phyloP scores from a whole-genome alignment of 2,888 invertebrate genomes.

The Habroteleia sp. region DNA sequence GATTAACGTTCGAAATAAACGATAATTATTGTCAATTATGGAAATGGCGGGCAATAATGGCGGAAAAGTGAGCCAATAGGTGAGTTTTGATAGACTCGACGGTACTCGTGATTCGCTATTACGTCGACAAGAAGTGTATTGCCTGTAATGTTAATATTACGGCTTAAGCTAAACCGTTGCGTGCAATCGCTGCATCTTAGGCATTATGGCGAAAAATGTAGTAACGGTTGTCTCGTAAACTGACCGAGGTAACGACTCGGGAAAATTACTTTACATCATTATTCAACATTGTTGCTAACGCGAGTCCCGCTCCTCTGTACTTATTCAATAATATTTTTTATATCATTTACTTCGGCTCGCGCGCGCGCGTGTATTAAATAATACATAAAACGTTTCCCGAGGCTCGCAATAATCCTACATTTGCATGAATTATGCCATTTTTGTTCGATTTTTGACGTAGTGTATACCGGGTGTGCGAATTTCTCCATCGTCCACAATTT shows the following conservation, averaged over 20 bases:
- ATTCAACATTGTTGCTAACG: constrained; percentile 61
- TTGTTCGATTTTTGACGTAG: constrained; percentile 14
- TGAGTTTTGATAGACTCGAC: constrained; percentile 38
- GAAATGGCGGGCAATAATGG: constrained; percentile 37
- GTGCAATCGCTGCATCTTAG: constrained; percentile 53
- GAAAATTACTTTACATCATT: constrained; percentile 59
- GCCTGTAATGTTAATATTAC: constrained; percentile 53
- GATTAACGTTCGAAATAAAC: constrained; percentile 41
- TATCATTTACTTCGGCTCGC: constrained; percentile 54
- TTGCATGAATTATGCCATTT: constrained; percentile 50
- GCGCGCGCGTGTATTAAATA: constrained; percentile 60
- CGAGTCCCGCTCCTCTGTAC: constrained; percentile 51
- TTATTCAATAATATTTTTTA: constrained; percentile 61
- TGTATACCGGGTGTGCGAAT: constrained; percentile 30
- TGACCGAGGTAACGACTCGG: constrained; percentile 57
- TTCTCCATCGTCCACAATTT: no score
- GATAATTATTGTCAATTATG: constrained; percentile 49
- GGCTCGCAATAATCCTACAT: constrained; percentile 55
- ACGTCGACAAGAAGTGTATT: constrained; percentile 47
- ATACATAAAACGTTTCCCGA: constrained; percentile 44
- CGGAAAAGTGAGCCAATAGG: constrained; percentile 40
- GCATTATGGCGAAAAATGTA: constrained; percentile 56
- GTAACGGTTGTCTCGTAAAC: constrained; percentile 62
- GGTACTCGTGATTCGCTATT: constrained; percentile 45
- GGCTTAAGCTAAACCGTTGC: constrained; percentile 59